phyloP scores from a whole-genome alignment of 1,140 invertebrate genomes.

The Eumaeus atala region DNA sequence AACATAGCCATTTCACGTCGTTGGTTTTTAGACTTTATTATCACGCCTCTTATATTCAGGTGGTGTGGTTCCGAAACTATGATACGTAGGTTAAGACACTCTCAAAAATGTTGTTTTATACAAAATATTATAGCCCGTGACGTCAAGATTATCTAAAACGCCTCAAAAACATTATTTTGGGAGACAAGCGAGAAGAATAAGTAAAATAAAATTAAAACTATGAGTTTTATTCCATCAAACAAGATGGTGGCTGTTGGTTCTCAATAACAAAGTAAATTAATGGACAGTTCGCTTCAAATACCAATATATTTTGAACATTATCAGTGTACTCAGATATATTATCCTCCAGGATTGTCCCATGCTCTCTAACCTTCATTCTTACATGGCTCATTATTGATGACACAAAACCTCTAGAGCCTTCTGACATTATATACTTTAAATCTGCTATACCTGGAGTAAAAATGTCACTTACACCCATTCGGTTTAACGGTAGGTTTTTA shows the following conservation, averaged over 20 bases:
- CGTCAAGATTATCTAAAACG: no score
- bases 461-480: constrained; percentile 82
- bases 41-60: no score
- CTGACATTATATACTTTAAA: constrained; percentile 78
- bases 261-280: constrained; percentile 79
- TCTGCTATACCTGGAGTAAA: constrained; percentile 78
- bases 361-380: constrained; percentile 86
- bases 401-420: constrained; percentile 70
- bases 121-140: no score
- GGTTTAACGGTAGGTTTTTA: constrained; percentile 75
- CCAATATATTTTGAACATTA: constrained; percentile 75
- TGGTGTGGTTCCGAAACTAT: no score
- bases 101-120: no score
- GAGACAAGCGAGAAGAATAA: no score
- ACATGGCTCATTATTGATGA: constrained; percentile 82
- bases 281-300: constrained; percentile 76
- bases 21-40: no score
- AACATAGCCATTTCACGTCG: no score
- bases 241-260: constrained; percentile 74
- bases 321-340: constrained; percentile 68
- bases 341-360: constrained; percentile 84
- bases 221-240: constrained; percentile 75
- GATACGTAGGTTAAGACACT: no score
- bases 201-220: constrained; percentile 19
- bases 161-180: no score